Evolutionary conservation across 2,797 vertebrate species (phyloP).

Genomic region (Semaprochilodus insignis): DNA sequence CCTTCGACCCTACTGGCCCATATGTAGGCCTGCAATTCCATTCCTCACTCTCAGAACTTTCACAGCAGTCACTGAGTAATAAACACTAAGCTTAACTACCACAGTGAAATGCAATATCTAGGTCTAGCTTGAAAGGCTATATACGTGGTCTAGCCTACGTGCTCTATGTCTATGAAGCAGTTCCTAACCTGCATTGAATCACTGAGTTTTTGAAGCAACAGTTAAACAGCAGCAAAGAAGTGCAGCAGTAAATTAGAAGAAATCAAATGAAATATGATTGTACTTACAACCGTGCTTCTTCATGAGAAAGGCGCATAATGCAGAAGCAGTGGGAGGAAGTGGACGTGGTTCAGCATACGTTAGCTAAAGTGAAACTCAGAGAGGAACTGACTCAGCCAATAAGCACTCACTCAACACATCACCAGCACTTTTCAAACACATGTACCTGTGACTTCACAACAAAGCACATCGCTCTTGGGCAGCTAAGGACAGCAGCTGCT

Average conservation of each 20-base stretch:
- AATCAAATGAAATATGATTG: constrained; percentile 3
- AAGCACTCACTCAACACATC: constrained; percentile 8
- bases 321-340: constrained; percentile 78
- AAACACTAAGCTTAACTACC: neutral
- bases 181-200: neutral
- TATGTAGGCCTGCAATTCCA: neutral
- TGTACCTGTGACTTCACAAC: neutral
- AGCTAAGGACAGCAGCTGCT: neutral
- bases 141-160: neutral
- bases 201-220: no score
- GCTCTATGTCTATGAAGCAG: neutral
- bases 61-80: neutral
- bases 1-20: neutral
- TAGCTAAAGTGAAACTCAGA: constrained; percentile 56
- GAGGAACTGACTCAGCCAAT: constrained; percentile 64
- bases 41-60: neutral
- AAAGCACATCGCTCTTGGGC: neutral
- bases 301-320: constrained; percentile 71
- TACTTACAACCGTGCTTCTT: constrained; percentile 70
- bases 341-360: constrained; percentile 61
- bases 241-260: neutral
- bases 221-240: neutral
- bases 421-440: constrained; percentile 36
- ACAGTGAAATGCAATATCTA: neutral
- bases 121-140: neutral